Conservation (phyloP, 2,113 vertebrate species). For the Xiphophorus maculatus region DNA sequence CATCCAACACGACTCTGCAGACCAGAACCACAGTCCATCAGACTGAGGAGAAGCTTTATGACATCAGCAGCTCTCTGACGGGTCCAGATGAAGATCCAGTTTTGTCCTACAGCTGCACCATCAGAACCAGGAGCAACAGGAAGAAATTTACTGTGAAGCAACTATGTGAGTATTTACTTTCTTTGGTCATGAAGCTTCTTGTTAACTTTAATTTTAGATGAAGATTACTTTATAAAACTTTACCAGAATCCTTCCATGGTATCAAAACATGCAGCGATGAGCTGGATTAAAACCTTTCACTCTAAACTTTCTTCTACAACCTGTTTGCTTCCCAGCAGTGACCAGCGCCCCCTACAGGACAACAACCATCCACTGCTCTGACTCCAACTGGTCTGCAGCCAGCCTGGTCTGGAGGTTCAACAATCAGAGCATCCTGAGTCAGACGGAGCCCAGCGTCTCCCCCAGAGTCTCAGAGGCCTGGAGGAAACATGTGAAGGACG, state of each 20-base stretch:
- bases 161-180: neutral
- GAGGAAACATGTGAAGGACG: slow-evolving; percentile 28
- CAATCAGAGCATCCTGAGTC: slow-evolving; percentile 15
- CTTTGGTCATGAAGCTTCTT: no score
- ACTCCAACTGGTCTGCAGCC: neutral
- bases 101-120: slow-evolving; percentile 41
- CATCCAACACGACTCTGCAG: neutral
- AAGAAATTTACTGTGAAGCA: neutral
- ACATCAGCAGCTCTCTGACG: slow-evolving; percentile 4
- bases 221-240: no score
- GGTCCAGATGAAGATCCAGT: neutral
- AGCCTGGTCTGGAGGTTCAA: slow-evolving; percentile 36
- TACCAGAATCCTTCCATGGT: neutral
- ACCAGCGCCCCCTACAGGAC: neutral
- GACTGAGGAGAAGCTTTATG: slow-evolving; percentile 7
- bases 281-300: neutral
- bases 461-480: slow-evolving; percentile 17
- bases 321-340: slow-evolving; percentile 24
- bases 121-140: neutral
- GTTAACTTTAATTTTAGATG: no score
- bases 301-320: no score
- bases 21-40: neutral
- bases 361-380: slow-evolving; percentile 37
- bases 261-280: neutral
- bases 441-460: rapidly evolving